phyloP scores from a whole-genome alignment of 2,113 vertebrate genomes.

The Ranitomeya imitator region DNA sequence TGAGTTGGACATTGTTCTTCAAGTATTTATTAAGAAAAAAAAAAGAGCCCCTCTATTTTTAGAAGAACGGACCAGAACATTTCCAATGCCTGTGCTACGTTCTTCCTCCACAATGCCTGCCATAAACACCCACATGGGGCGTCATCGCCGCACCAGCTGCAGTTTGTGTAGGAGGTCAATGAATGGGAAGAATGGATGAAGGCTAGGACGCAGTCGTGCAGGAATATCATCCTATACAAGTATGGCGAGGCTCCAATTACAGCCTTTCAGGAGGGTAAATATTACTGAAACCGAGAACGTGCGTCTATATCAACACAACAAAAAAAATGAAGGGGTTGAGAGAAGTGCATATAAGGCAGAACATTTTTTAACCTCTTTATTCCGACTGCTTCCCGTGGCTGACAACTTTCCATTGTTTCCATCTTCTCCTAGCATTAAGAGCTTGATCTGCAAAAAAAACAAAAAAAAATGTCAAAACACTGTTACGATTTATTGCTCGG shows the following conservation, averaged over 20 bases:
- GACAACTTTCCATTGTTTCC: conserved; percentile 37
- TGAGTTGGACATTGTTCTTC: neutral
- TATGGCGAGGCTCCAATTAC: conserved; percentile 32
- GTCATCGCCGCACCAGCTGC: conserved; percentile 35
- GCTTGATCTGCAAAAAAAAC: neutral
- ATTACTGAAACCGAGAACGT: neutral
- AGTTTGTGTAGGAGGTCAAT: conserved; percentile 42
- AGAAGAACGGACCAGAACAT: conserved; percentile 14
- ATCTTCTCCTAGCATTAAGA: conserved; percentile 12
- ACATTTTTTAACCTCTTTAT: conserved; percentile 23
- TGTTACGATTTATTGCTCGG: neutral
- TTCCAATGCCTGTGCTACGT: neutral
- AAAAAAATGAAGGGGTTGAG: conserved; percentile 25
- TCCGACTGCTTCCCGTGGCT: neutral
- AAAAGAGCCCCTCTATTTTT: neutral
- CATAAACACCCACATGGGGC: conserved; percentile 37
- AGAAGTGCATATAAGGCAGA: conserved; percentile 20
- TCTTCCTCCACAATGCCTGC: conserved; percentile 20
- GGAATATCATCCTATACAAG: neutral
- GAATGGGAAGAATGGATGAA: conserved; percentile 27
- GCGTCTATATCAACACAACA: neutral
- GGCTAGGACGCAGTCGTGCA: conserved; percentile 9
- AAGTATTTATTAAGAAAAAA: neutral
- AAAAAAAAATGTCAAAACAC: conserved; percentile 14
- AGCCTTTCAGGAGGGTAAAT: conserved; percentile 33